Percentiles rank a stretch among this genome's conserved stretches.
Evolutionary conservation across 2,113 vertebrate species (phyloP).

Genomic region (Halcyon malimbica): DNA sequence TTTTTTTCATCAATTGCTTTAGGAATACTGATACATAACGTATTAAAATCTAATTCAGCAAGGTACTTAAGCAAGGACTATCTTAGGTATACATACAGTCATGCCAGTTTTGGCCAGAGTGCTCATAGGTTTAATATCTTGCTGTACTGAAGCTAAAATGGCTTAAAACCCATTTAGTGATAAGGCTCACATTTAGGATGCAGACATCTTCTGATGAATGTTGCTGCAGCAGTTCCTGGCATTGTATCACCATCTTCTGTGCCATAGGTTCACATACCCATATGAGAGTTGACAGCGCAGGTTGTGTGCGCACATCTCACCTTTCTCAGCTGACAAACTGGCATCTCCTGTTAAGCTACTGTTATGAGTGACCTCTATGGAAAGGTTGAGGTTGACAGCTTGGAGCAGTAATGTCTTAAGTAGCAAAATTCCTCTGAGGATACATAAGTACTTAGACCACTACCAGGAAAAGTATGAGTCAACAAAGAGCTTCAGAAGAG

Average conservation of each 20-base stretch:
- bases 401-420: neutral
- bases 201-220: neutral
- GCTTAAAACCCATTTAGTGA: neutral
- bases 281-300: neutral
- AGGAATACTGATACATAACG: neutral
- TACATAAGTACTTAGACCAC: neutral
- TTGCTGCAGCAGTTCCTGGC: neutral
- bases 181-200: neutral
- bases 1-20: neutral
- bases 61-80: neutral
- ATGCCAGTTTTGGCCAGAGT: neutral
- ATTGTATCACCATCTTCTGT: neutral
- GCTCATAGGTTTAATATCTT: neutral
- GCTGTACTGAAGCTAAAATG: rapidly evolving
- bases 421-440: neutral
- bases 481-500: neutral
- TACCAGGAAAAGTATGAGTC: neutral
- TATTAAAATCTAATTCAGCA: neutral
- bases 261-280: neutral
- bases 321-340: neutral
- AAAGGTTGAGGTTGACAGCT: neutral
- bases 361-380: neutral
- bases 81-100: neutral
- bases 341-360: neutral
- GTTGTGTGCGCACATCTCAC: neutral